phyloP scores from a whole-genome alignment of 37 sponge, comb jelly and placozoan species.

The Lycopodina hypogea region DNA sequence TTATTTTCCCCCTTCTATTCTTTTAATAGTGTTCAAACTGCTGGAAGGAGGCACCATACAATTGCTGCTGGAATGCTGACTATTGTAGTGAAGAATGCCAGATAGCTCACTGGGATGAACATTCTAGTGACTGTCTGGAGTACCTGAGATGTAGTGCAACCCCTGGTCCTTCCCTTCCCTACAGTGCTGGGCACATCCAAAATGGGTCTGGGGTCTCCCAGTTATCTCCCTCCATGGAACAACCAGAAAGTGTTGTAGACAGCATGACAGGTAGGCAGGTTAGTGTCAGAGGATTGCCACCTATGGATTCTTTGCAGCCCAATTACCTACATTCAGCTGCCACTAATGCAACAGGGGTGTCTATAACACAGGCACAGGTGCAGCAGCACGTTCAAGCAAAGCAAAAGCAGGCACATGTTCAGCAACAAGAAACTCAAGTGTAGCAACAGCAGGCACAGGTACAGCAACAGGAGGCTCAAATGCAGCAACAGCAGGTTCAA shows the following conservation, averaged over 20 bases:
- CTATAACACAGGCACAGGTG: conserved; percentile 3
- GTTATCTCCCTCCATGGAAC: not conserved
- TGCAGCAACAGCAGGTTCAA: no score
- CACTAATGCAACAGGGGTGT: not conserved
- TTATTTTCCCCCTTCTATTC: not conserved
- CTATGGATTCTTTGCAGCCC: conserved; percentile 1
- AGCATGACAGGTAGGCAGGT: not conserved
- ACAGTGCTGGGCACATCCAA: not conserved
- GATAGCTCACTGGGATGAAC: conserved; percentile 87
- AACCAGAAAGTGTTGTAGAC: not conserved
- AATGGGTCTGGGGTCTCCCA: not conserved
- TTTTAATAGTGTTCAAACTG: conserved; percentile 81
- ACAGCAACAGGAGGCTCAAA: no score
- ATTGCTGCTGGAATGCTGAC: conserved; percentile 96
- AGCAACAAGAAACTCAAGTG: not conserved
- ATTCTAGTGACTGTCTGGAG: conserved; percentile 73
- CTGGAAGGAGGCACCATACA: conserved; percentile 82
- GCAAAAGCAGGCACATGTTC: no score
- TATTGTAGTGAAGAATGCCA: conserved; percentile 92
- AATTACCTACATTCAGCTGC: not conserved
- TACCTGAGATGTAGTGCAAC: conserved; percentile 10
- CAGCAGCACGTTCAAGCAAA: no score
- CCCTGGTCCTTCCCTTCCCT: conserved; percentile 7
- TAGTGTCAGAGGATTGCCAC: not conserved
- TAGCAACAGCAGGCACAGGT: not conserved